Evolutionary conservation across 2,113 vertebrate species (phyloP).

Genomic region (Reinhardtius hippoglossoides): DNA sequence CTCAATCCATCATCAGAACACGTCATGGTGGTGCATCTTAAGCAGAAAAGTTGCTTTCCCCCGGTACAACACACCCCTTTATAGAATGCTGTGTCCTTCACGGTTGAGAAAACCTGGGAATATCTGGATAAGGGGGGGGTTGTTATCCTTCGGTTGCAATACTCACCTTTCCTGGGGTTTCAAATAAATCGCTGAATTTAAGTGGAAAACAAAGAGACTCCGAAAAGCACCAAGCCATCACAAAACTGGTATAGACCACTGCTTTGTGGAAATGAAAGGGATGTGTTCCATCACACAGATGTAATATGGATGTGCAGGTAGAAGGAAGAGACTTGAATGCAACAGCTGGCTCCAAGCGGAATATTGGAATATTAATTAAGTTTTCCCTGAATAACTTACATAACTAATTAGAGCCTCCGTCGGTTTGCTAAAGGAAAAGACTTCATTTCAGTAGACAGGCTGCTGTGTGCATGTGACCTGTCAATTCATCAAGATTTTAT

Average conservation of each 20-base stretch:
- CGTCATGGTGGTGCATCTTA: background rate
- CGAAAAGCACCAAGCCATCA: conserved; percentile 6
- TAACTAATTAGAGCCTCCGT: background rate
- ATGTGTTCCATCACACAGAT: conserved; percentile 24
- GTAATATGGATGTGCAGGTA: background rate
- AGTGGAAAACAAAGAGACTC: conserved; percentile 31
- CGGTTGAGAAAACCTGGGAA: no score
- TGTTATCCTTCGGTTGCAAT: conserved; percentile 12
- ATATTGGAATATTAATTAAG: background rate
- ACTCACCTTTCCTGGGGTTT: conserved; percentile 4
- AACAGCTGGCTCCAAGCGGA: background rate
- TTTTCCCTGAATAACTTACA: conserved; percentile 1
- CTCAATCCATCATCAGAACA: conserved; percentile 30
- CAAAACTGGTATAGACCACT: conserved; percentile 14
- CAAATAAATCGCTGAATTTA: background rate
- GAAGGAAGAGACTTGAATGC: background rate
- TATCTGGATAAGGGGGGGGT: no score
- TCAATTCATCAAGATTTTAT: conserved; percentile 6
- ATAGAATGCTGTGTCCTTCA: background rate
- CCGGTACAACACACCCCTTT: background rate
- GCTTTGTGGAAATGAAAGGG: conserved; percentile 25
- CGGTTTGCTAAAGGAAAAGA: background rate
- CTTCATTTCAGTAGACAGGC: background rate
- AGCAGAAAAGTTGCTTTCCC: background rate
- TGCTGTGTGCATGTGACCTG: background rate